Base-by-base conservation (phyloP, 2,888 invertebrate genomes). In the Nomada flava region DNA sequence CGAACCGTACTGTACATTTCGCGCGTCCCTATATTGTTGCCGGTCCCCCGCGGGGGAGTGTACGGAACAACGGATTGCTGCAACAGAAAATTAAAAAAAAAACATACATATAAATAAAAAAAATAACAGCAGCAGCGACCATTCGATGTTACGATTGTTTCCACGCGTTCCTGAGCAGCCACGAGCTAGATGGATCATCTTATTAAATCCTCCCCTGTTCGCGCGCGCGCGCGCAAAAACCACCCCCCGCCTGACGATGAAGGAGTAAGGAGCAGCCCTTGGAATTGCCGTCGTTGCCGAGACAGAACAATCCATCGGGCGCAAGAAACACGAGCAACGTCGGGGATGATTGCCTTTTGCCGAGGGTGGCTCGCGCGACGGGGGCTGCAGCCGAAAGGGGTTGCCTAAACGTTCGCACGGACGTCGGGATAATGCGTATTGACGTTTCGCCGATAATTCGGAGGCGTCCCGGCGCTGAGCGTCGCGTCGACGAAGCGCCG, bases 401-500 rank as follows among this genome's bases (percentile, higher is more conserved):
- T 29, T 68, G 80, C 83, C 83, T 80, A 85, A 64, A 73, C 69
- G 79, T 65, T 67, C 63, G 76, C 47, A 69, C 79, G 75, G 84
- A 80, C 78, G 84, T 78, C 67, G 62, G 44, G 75, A 74, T 83
- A 80, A 84, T 83, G 82, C 81, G 83, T 85, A 91, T 92, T 91
- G 93, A 93, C 92, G 88, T 92, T 93, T 93, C 86, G 85, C 88
- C 92, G 91, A 92, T 93, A 93, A 92, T 93, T 91, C 89, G 82
- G 88, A 88, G 71, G 83, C 88, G 83, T 87, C 86, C 79, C 75
- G 83, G 64, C 80, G 85, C 55, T 71, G 67, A 64, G 81, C 73
- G 36, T 36, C 36, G 36, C 36, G 5, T 36, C 36, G 36, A 0
- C 36, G 36, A 0, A 7, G 0, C 7, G 36, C 36, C 36, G 36